Evolutionary conservation across 2,113 vertebrate species (phyloP), one percentile per base, ranked within the genome.

Genomic region (Bufo bufo): DNA sequence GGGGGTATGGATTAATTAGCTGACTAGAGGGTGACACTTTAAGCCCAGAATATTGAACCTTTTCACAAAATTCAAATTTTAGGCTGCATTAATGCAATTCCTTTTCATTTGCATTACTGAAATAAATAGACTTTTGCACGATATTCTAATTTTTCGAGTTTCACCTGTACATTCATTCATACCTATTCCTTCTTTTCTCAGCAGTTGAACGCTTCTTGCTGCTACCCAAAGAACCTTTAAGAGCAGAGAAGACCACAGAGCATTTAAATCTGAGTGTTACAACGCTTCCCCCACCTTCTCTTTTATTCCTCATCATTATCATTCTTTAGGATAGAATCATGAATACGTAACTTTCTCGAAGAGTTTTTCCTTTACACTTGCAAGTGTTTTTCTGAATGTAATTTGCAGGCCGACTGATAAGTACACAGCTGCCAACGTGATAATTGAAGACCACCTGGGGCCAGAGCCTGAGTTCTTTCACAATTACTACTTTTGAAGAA

Each of bases 401-500:
- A 74, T 93, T 93, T 93, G 82, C 84, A 85, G 69, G 61, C 81
- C 59, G 75, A 77, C 87, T 89, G 84, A 90, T 84, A 91, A 90
- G 84, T 90, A 89, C 88, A 91, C 71, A 77, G 87, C 90, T 94
- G 89, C 90, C 92, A 91, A 85, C 16, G 50, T 75, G 87, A 90
- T 91, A 91, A 91, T 50, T 91, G 91, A 92, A 88, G 90, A 80
- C 89, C 88, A 90, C 89, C 89, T 91, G 85, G 89, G 82, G 92
- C 91, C 93, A 93, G 69, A 58, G 19, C 85, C 89, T 84, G 63
- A 65, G 59, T 89, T 86, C 91, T 89, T 90, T 84, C 87, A 89
- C 88, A 90, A 16, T 88, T 89, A 74, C 59, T 89, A 43, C 20
- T 91, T 89, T 90, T 80, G 82, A 89, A 78, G 87, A 84, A 89